Conservation (phyloP, 2,797 vertebrate species). For the Macroramphosus scolopax region DNA sequence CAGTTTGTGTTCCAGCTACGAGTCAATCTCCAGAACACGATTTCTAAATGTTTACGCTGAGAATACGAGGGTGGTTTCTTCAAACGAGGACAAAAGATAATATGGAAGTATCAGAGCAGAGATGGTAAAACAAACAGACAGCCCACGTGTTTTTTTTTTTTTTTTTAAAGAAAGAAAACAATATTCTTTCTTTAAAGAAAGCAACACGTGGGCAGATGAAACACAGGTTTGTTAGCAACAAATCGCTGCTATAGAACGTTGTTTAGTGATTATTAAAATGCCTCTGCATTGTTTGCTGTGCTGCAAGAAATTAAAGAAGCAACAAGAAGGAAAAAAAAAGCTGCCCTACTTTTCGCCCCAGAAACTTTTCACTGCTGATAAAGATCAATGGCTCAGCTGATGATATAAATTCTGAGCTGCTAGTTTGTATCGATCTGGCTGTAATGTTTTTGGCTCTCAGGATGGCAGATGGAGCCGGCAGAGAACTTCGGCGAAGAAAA, state of each 20-base stretch:
- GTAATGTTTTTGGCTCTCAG: conserved; percentile 69
- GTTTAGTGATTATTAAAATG: no score
- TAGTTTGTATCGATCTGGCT: conserved; percentile 77
- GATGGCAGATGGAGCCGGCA: conserved; percentile 54
- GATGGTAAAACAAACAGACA: conserved; percentile 2
- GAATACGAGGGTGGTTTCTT: background rate
- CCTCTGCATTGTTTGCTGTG: conserved; percentile 24
- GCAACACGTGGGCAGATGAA: conserved; percentile 38
- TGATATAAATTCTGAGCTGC: conserved; percentile 77
- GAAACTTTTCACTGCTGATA: conserved; percentile 73
- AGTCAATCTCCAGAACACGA: background rate
- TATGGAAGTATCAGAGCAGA: no score
- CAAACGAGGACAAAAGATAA: no score
- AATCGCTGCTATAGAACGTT: no score
- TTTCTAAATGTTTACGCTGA: background rate
- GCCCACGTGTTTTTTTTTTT: conserved; percentile 17
- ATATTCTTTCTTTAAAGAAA: conserved; percentile 22
- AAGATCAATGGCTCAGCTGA: conserved; percentile 76
- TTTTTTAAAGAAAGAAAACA: conserved; percentile 22
- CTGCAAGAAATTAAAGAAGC: conserved; percentile 52
- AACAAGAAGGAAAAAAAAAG: conserved; percentile 48
- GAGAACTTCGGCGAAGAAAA: conserved; percentile 40
- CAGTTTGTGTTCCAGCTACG: no score
- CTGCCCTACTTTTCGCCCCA: conserved; percentile 63
- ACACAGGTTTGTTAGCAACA: no score